Base-by-base conservation (phyloP, 2,888 invertebrate species). In the Metacarcinus magister region DNA sequence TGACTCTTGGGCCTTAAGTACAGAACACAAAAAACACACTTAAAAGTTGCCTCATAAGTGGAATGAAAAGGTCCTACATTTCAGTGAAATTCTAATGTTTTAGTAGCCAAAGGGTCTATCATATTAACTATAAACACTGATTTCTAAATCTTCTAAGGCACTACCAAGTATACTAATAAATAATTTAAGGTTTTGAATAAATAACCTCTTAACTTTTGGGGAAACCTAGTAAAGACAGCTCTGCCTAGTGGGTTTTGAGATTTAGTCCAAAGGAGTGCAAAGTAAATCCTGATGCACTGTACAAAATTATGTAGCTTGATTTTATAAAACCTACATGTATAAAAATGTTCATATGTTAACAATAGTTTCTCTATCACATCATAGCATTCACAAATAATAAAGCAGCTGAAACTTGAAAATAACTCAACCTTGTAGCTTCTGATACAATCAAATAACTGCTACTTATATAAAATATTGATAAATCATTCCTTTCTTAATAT, bases 81-180 rank as follows among this genome's bases (percentile, higher is more conserved):
- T 75, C n/a, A 75, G 28, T 13, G 39, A 16, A 87, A 87, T 75
- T 75, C 28, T 5, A 23, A 75, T 75, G 39, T 87, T 23, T 87
- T 39, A 32, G 87, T 39, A 87, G 39, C 87, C 10, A 39, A 28
- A 5, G 39, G 87, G 16, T 87, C 39, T 39, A 39, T 39, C 87
- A 87, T 39, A 87, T 39, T 16, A 87, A 87, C 67, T 23, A 23
- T 32, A 87, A 87, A 16, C 87, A 87, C 2, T 87, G 16, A 13
- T 87, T 87, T 87, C 82, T 87, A 87, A 39, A 39, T 39, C 39
- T 87, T 87, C 89, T 94, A 94, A 94, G 94, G 94, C 94, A 94
- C 94, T 94, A 94, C 90, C 32, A 90, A 94, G 94, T 87, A 87
- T 94, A 90, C 94, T 90, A 94, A 90, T 89, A 94, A 94, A 39